A percentile compares a stretch with the other conserved stretches of the same genome.
phyloP scores from a whole-genome alignment of 2,888 invertebrate species.

The Campoletis raptor region DNA sequence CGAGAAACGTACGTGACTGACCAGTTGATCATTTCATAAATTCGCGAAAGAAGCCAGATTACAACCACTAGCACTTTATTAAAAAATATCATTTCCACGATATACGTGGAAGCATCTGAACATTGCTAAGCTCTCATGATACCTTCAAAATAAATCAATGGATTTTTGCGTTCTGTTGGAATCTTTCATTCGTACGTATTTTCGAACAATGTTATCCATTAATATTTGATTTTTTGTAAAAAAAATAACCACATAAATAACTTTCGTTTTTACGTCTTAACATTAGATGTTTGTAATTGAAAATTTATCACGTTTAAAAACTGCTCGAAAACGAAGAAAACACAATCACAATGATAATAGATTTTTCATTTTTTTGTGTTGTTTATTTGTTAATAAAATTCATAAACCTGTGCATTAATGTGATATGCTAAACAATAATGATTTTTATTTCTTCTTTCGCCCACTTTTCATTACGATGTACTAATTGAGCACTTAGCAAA shows the following conservation, averaged over 20 bases:
- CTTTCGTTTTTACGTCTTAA: not conserved
- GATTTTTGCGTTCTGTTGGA: not conserved
- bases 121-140: not conserved
- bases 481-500: constrained; percentile 18
- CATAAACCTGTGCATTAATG: not conserved
- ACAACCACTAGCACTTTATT: not conserved
- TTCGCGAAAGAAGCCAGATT: not conserved
- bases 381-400: not conserved
- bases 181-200: not conserved
- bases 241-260: not conserved
- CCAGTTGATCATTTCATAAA: constrained; percentile 12
- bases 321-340: not conserved
- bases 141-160: not conserved
- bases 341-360: too few species aligned
- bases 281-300: not conserved
- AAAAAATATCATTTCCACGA: constrained; percentile 6
- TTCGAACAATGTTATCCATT: not conserved
- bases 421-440: not conserved
- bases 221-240: not conserved
- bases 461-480: not conserved
- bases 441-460: not conserved
- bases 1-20: constrained; percentile 19
- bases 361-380: too few species aligned
- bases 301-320: not conserved
- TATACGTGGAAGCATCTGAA: not conserved